Base-by-base conservation (phyloP, 2,113 vertebrate species). In the Barbus barbus region DNA sequence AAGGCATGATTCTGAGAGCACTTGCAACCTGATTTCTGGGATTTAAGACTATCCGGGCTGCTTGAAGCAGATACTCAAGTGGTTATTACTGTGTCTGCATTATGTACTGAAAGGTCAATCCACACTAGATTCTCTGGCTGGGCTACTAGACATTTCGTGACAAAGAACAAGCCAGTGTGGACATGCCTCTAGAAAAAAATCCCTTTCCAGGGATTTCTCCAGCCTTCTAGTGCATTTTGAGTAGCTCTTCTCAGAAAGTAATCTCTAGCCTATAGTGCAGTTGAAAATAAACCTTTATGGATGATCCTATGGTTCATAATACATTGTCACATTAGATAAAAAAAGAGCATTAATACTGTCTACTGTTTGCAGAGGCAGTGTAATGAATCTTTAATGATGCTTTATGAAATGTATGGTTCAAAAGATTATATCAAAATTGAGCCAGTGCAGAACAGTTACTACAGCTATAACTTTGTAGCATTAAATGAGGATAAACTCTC, bases 101-200 rank as follows among this genome's bases (percentile, higher is more conserved):
- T 81, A 67, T 81, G 78, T 81, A 67, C 41, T 71, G 80, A 71
- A 84, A 84, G 83, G 83, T 84, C 83, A 84, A 82, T 82, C 63
- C 44, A 53, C 80, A 71, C 63, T 3, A 4, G 44, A 82, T 71
- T 67, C 41, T 65, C 24, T 81, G 41, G 41, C 41, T 67, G 44
- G 60, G 56, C 78, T 33, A 26, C 9, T 48, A 81, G 78, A 33
- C 60, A 67, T 67, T 65, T 81, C 1, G 11, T 81, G 78, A 81
- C 60, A 81, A 67, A 79, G n/a, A 61, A 61, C 77, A 63, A 18
- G 36, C 58, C 36, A 28, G n/a, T 9, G 24, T 67, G 61, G 60
- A 48, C 38, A 12, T 81, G 61, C 41, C 41, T 51, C n/a, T 63
- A 24, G 24, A 44, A 41, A n/a, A 65, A 65, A 65, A 65, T 26